These are phyloP conservation scores for Cantharis nigra DNA, from an alignment of 2,888 invertebrate genomes.

Conservation along the genomic window DNA sequence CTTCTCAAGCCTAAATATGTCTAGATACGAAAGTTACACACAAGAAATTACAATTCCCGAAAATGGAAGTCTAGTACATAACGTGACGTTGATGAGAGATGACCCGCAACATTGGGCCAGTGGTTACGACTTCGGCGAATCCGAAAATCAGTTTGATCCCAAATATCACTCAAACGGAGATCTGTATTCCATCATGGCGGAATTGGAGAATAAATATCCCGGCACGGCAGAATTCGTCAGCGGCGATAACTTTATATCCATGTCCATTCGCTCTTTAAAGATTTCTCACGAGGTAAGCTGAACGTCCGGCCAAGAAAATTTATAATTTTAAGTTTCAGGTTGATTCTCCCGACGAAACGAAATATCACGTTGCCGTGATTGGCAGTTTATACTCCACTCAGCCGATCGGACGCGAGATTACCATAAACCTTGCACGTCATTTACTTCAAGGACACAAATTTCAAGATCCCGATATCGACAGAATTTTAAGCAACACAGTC, in stretches of 20 bases:
- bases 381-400: constrained; percentile 84
- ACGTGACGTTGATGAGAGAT: constrained; percentile 81
- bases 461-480: constrained; percentile 67
- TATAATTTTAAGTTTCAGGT: constrained; percentile 59
- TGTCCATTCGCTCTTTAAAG: constrained; percentile 71
- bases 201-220: constrained; percentile 71
- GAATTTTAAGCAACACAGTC: constrained; percentile 71
- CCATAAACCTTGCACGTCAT: constrained; percentile 82
- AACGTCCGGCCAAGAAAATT: background rate
- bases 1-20: background rate
- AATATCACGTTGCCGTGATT: constrained; percentile 81
- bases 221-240: constrained; percentile 72
- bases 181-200: constrained; percentile 66
- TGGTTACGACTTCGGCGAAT: constrained; percentile 74
- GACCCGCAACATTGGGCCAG: constrained; percentile 84
- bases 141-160: constrained; percentile 68
- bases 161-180: constrained; percentile 70
- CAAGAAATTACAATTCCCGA: constrained; percentile 65
- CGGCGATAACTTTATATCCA: constrained; percentile 69
- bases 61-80: constrained; percentile 64
- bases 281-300: constrained; percentile 68
- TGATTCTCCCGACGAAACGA: constrained; percentile 77
- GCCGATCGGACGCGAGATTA: constrained; percentile 82
- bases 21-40: constrained; percentile 67
- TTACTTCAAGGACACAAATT: constrained; percentile 72